Evolutionary conservation across 2,797 vertebrate genomes (phyloP).

Genomic region (Alfaro cultratus): DNA sequence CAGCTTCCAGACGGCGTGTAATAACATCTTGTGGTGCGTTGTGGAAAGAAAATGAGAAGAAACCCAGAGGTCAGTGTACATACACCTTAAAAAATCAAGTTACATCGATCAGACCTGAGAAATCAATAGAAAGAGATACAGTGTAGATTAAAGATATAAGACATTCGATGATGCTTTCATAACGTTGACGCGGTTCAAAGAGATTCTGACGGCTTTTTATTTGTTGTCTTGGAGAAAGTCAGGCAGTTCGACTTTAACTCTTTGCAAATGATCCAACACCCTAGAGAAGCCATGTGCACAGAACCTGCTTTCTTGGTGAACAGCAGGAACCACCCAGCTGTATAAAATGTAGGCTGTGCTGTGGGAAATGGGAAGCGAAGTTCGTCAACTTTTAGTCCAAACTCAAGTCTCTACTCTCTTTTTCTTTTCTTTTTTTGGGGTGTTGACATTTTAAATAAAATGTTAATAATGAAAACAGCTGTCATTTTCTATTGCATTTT

Average conservation of each 20-base stretch:
- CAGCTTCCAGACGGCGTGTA: not conserved
- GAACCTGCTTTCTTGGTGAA: not conserved
- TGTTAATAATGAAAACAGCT: too few species aligned
- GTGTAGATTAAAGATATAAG: not conserved
- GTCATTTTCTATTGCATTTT: too few species aligned
- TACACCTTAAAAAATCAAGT: conserved; percentile 5
- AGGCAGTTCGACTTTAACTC: not conserved
- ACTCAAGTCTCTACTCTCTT: too few species aligned
- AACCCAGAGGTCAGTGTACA: not conserved
- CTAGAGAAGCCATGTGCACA: not conserved
- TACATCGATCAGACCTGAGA: conserved; percentile 2
- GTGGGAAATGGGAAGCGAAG: not conserved
- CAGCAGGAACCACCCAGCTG: not conserved
- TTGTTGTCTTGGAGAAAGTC: not conserved
- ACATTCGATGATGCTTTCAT: not conserved
- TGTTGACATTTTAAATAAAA: too few species aligned
- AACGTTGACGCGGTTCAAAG: not conserved
- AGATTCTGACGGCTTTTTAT: not conserved
- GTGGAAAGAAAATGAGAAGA: conserved; percentile 8
- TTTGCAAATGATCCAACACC: not conserved
- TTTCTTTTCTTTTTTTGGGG: too few species aligned
- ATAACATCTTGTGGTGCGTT: not conserved
- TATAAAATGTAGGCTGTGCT: not conserved
- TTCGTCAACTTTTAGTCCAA: not conserved
- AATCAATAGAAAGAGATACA: not conserved